A percentile compares a stretch with the other conserved stretches of the same genome.
These are phyloP conservation scores for Speoplatyrhinus poulsoni DNA, from an alignment of 2,113 vertebrate species.

Conservation along the genomic window DNA sequence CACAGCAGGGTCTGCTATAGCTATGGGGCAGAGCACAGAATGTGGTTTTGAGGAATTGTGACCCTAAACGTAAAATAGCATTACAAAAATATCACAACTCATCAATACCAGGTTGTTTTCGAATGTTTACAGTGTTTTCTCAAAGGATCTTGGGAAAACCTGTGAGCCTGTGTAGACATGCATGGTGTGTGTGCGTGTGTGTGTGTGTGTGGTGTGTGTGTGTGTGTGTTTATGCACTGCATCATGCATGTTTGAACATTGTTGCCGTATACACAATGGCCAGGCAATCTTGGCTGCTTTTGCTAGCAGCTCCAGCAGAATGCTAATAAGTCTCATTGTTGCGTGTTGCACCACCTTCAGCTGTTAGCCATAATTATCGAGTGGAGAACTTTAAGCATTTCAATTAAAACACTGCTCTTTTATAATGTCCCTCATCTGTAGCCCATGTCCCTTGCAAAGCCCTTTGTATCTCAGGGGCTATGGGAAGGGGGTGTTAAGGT, in stretches of 20 bases:
- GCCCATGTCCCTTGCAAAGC: constrained; percentile 4
- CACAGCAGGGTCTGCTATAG: constrained; percentile 59
- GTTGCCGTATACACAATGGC: constrained; percentile 15
- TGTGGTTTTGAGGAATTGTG: constrained; percentile 44
- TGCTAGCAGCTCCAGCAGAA: constrained; percentile 43
- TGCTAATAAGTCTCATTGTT: constrained; percentile 74
- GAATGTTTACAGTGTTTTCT: constrained; percentile 18
- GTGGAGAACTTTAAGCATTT: constrained; percentile 73
- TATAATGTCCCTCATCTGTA: constrained; percentile 39
- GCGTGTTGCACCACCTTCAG: constrained; percentile 67
- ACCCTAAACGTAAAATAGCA: constrained; percentile 36
- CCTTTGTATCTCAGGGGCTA: constrained; percentile 18
- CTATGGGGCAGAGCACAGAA: constrained; percentile 53
- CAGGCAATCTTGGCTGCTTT: constrained; percentile 14
- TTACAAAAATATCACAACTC: constrained; percentile 49
- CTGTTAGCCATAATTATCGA: constrained; percentile 76
- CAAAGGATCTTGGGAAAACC: constrained; percentile 7
- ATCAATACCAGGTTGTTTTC: constrained; percentile 39
- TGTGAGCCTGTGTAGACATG: background rate
- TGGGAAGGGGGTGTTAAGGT: constrained; percentile 29
- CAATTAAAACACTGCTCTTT: constrained; percentile 68
- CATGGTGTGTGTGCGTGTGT: constrained; percentile 15
- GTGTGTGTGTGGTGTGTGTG: background rate
- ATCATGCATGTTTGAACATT: constrained; percentile 22
- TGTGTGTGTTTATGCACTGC: background rate